These are phyloP conservation scores for Montipora cactus DNA, from an alignment of 64 coral and sea anemone species.

Conservation along the genomic window DNA sequence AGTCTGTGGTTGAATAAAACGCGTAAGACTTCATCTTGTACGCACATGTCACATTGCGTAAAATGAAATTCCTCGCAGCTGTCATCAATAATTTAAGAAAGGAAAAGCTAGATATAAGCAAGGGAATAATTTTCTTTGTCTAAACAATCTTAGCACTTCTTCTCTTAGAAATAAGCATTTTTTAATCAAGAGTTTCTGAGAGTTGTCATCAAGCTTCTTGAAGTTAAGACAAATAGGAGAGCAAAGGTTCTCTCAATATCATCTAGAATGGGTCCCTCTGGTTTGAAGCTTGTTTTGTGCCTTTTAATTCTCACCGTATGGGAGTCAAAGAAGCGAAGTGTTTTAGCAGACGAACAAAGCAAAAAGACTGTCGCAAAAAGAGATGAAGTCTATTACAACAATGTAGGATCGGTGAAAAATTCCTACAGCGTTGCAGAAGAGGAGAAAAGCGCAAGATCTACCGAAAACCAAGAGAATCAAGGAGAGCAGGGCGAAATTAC, in stretches of 20 bases:
- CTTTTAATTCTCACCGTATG: not conserved
- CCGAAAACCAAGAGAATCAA: constrained; percentile 1
- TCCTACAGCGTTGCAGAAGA: constrained; percentile 28
- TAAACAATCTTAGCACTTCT: constrained; percentile 2
- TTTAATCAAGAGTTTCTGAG: not conserved
- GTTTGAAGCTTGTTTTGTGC: not conserved
- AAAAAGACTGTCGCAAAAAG: constrained; percentile 23
- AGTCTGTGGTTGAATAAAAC: not conserved
- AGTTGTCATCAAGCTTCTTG: not conserved
- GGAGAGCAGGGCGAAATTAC: not conserved
- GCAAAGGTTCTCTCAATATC: not conserved
- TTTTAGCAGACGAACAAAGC: not conserved
- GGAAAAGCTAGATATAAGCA: constrained; percentile 43
- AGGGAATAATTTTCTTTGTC: not conserved
- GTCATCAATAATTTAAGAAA: constrained; percentile 52
- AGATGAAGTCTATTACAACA: constrained; percentile 40
- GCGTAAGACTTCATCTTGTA: constrained; percentile 9
- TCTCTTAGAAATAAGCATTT: not conserved
- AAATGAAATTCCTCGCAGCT: constrained; percentile 28
- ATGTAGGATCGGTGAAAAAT: constrained; percentile 42
- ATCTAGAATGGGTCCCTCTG: not conserved
- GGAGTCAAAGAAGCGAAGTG: not conserved
- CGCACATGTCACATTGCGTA: constrained; percentile 47
- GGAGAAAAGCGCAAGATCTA: not conserved
- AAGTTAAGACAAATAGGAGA: not conserved